These are phyloP conservation scores for Olivierus martensii DNA, from an alignment of 1,140 invertebrate genomes.

Conservation along the genomic window DNA sequence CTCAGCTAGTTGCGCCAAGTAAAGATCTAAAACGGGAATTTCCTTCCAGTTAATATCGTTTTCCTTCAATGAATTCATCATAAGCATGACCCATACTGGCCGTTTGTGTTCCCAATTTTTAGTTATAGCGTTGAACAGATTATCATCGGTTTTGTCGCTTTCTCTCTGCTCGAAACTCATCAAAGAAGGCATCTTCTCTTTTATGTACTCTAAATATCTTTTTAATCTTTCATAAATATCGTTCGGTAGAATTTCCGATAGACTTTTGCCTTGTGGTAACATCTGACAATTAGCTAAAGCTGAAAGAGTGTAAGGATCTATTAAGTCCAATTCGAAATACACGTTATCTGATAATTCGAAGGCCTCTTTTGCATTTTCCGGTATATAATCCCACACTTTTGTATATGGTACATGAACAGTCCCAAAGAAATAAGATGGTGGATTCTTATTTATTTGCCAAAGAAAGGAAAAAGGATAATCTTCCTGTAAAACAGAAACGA, in stretches of 20 bases:
- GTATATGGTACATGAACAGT: conserved; percentile 46
- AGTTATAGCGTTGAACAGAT: conserved; percentile 24
- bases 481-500: no score
- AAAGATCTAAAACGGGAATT: conserved; percentile 40
- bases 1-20: conserved; percentile 39
- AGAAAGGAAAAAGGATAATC: conserved; percentile 22
- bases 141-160: no score
- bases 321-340: conserved; percentile 42
- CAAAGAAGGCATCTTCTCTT: no score
- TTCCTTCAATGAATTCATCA: conserved; percentile 41
- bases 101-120: conserved; percentile 41
- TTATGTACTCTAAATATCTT: conserved; percentile 37
- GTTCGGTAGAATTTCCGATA: conserved; percentile 35
- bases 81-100: conserved; percentile 42
- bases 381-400: conserved; percentile 36
- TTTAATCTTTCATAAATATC: conserved; percentile 36
- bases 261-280: conserved; percentile 29
- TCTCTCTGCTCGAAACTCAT: no score
- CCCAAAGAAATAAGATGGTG: conserved; percentile 42
- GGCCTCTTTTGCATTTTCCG: conserved; percentile 37
- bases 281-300: conserved; percentile 38
- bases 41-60: conserved; percentile 30
- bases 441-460: conserved; percentile 30
- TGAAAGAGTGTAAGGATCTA: conserved; percentile 34
- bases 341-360: conserved; percentile 36